These are phyloP conservation scores for Choloepus hoffmanni DNA, from an alignment of 2,113 vertebrate species.

Conservation along the genomic window DNA sequence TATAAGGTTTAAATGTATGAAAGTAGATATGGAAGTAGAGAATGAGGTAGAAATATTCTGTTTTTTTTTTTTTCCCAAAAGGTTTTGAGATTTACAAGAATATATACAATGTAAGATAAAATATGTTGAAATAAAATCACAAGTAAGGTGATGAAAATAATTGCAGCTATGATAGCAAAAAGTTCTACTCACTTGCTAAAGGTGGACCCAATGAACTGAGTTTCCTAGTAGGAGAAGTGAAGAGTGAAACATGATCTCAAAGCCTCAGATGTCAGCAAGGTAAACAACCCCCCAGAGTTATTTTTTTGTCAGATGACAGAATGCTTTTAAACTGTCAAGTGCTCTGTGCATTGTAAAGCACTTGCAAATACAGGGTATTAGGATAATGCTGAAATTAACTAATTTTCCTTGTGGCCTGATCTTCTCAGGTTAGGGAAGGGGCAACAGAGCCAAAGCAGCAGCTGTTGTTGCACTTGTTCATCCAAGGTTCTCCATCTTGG, in stretches of 20 bases:
- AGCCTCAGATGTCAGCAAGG: not conserved
- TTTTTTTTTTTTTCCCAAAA: not conserved
- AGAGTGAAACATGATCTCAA: not conserved
- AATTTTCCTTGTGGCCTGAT: not conserved
- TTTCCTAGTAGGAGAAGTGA: not conserved
- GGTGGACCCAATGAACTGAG: not conserved
- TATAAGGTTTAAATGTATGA: not conserved
- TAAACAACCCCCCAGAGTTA: not conserved
- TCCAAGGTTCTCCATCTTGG: not conserved
- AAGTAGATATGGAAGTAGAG: not conserved
- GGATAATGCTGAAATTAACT: not conserved
- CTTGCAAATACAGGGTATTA: not conserved
- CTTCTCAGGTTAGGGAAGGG: not conserved
- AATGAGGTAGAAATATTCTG: not conserved
- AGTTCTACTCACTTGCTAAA: not conserved
- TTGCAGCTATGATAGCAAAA: not conserved
- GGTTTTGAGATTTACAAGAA: constrained; percentile 3
- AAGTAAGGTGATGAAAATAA: not conserved
- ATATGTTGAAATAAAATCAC: not conserved
- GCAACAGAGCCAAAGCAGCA: not conserved
- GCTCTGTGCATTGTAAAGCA: not conserved
- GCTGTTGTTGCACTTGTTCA: not conserved
- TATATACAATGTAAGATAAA: not conserved
- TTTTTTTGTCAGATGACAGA: not conserved
- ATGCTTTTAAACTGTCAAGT: not conserved